Evolutionary conservation across 1,140 invertebrate genomes (phyloP).

Genomic region (Drosophila ananassae): DNA sequence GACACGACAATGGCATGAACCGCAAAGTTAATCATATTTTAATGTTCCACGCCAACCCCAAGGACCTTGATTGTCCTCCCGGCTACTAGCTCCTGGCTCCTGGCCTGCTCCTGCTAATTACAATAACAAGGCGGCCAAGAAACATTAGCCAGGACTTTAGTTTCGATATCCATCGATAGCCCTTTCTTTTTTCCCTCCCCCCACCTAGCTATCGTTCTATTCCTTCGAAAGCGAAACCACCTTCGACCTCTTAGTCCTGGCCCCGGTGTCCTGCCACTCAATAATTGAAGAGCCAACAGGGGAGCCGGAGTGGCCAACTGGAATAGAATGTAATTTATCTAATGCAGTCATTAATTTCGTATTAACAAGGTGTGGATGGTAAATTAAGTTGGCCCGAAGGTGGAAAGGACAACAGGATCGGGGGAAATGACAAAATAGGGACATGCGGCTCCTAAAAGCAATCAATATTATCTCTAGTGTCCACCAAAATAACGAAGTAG

Average conservation of each 20-base stretch:
- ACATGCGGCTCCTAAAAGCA: background rate
- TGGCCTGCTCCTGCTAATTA: slow-evolving; percentile 56
- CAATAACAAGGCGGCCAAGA: slow-evolving; percentile 60
- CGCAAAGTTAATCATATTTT: slow-evolving; percentile 79
- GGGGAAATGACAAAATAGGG: background rate
- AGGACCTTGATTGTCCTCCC: slow-evolving; percentile 16
- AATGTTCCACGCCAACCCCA: slow-evolving; percentile 60
- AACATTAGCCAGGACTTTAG: slow-evolving; percentile 35
- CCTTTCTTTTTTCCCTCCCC: slow-evolving; percentile 1
- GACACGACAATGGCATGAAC: slow-evolving; percentile 74
- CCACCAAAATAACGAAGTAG: too few species aligned
- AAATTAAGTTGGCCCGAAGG: slow-evolving; percentile 36
- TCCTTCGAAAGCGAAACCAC: slow-evolving; percentile 11
- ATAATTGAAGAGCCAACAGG: slow-evolving; percentile 51
- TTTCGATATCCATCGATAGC: slow-evolving; percentile 63
- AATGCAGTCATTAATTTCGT: slow-evolving; percentile 80
- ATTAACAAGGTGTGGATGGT: slow-evolving; percentile 75
- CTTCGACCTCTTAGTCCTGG: slow-evolving; percentile 21
- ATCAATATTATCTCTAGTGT: background rate
- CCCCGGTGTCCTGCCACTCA: slow-evolving; percentile 38
- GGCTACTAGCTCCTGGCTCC: background rate
- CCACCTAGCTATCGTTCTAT: slow-evolving; percentile 14
- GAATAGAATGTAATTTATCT: slow-evolving; percentile 69
- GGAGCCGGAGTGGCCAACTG: background rate
- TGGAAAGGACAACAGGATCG: background rate